Conservation (phyloP, 2,113 vertebrate genomes). For the Nesoenas mayeri region DNA sequence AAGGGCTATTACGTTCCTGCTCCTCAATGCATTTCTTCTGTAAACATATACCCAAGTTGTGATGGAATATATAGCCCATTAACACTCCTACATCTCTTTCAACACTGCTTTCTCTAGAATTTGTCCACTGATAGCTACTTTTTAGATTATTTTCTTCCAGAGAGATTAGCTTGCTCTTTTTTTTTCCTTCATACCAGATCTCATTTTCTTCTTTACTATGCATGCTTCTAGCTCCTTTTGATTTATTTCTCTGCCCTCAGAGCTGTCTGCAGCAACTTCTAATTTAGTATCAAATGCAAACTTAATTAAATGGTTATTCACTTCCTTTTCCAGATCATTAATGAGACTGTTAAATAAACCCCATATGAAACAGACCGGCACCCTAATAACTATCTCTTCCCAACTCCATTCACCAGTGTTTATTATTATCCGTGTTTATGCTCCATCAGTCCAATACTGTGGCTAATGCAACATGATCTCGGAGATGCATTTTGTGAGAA, state of each 20-base stretch:
- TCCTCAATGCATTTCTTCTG: conserved; percentile 36
- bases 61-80: conserved; percentile 53
- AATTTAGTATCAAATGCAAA: conserved; percentile 59
- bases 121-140: neutral
- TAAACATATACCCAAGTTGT: conserved; percentile 30
- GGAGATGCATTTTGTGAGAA: conserved; percentile 17
- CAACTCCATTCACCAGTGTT: neutral
- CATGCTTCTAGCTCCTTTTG: conserved; percentile 41
- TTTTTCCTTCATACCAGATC: neutral
- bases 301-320: conserved; percentile 65
- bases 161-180: neutral
- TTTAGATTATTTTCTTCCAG: conserved; percentile 40
- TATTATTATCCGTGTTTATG: conserved; percentile 50
- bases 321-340: conserved; percentile 62
- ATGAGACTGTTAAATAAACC: conserved; percentile 57
- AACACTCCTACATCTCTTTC: conserved; percentile 44
- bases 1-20: conserved; percentile 43
- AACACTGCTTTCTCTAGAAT: conserved; percentile 28
- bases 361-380: conserved; percentile 15
- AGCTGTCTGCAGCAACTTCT: conserved; percentile 55
- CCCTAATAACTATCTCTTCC: conserved; percentile 52
- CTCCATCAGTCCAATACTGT: conserved; percentile 43
- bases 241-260: conserved; percentile 47
- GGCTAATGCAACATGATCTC: conserved; percentile 30
- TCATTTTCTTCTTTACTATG: conserved; percentile 45